These are phyloP conservation scores for Malthinus flaveolus DNA, from an alignment of 2,888 invertebrate species.

Conservation along the genomic window DNA sequence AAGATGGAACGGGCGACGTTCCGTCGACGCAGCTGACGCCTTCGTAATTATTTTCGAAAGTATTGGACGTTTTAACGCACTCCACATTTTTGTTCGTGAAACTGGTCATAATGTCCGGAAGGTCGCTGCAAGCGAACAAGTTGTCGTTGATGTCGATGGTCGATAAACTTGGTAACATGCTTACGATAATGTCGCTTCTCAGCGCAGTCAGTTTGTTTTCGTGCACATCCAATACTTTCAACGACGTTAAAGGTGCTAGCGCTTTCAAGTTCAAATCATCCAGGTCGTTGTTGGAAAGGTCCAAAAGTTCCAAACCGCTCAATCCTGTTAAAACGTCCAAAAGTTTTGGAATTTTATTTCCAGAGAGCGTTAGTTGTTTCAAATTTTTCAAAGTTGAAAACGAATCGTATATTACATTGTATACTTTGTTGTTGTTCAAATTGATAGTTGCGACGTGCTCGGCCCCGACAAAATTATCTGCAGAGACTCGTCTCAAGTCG, in stretches of 20 bases:
- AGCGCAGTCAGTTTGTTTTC: neutral
- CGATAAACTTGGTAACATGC: neutral
- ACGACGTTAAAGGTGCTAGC: neutral
- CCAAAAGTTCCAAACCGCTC: neutral
- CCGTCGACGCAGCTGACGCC: neutral
- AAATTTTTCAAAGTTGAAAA: neutral
- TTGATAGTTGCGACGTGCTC: neutral
- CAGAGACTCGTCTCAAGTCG: neutral
- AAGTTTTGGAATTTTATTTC: neutral
- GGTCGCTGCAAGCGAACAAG: neutral
- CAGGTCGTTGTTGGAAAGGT: neutral
- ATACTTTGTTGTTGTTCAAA: neutral
- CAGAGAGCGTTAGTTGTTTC: neutral
- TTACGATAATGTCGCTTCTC: neutral
- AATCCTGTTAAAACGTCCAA: neutral
- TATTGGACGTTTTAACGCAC: neutral
- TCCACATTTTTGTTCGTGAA: neutral
- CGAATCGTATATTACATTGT: neutral
- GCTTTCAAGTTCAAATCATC: neutral
- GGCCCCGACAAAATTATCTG: neutral
- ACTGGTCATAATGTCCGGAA: neutral
- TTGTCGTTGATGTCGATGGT: neutral
- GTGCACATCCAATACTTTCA: neutral
- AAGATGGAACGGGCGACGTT: neutral
- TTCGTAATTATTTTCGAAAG: neutral